These are phyloP conservation scores for Lycaon pictus DNA, from an alignment of 2,113 vertebrate species.

Conservation along the genomic window DNA sequence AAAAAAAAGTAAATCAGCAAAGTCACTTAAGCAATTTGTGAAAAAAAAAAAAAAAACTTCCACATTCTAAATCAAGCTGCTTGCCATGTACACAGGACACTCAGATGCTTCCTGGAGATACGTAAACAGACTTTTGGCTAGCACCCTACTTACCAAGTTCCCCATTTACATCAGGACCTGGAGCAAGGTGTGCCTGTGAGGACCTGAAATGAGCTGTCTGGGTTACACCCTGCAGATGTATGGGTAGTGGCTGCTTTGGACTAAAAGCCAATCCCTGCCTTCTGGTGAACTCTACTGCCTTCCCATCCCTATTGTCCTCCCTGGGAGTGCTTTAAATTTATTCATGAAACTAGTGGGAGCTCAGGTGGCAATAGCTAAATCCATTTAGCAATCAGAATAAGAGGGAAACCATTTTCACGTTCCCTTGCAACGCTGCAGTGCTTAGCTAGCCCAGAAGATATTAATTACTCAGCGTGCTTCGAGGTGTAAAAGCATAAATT, in stretches of 20 bases:
- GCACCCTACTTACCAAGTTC: not conserved
- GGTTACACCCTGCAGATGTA: not conserved
- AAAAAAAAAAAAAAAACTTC: not conserved
- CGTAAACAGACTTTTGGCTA: not conserved
- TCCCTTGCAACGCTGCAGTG: constrained; percentile 77
- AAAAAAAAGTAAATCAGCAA: accelerated
- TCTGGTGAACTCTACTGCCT: constrained; percentile 70
- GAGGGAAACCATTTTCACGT: constrained; percentile 85
- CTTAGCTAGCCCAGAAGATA: constrained; percentile 85
- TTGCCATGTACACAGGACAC: not conserved
- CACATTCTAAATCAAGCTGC: not conserved
- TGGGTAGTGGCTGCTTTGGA: constrained; percentile 40
- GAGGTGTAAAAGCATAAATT: constrained; percentile 84
- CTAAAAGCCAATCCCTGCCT: constrained; percentile 66
- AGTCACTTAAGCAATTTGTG: not conserved
- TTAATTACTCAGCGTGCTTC: constrained; percentile 86
- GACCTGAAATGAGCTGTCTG: not conserved
- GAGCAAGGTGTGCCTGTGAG: not conserved
- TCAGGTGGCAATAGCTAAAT: constrained; percentile 86
- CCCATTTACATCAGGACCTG: accelerated
- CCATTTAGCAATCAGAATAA: constrained; percentile 86
- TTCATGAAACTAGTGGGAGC: constrained; percentile 85
- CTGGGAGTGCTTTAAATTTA: constrained; percentile 85
- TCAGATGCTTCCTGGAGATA: not conserved
- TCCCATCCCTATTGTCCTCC: constrained; percentile 75